Percentiles rank a stretch among this genome's conserved stretches.
These are phyloP conservation scores for Chelonoidis abingdonii DNA, from an alignment of 2,113 vertebrate genomes.

Conservation along the genomic window DNA sequence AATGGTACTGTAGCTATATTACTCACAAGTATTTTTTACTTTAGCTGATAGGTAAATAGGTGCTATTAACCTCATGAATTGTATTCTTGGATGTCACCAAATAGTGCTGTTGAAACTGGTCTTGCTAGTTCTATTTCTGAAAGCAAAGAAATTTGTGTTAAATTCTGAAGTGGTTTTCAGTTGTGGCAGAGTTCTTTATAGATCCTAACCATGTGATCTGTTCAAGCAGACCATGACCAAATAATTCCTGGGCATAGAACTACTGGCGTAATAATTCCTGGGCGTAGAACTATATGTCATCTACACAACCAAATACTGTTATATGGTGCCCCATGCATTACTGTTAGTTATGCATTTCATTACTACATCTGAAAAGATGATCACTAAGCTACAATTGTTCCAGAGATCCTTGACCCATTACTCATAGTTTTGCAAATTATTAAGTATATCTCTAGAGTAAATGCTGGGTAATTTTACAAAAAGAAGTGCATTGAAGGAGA, in stretches of 20 bases:
- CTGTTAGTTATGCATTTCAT: background rate
- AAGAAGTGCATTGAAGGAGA: background rate
- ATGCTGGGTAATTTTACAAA: background rate
- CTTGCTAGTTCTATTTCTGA: background rate
- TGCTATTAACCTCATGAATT: background rate
- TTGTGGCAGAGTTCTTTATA: background rate
- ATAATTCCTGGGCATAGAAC: background rate
- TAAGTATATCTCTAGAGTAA: background rate
- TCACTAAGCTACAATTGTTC: background rate
- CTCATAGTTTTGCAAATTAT: background rate
- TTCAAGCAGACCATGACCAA: background rate
- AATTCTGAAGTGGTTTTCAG: background rate
- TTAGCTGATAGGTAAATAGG: background rate
- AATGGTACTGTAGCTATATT: background rate
- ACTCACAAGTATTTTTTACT: background rate
- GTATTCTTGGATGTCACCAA: background rate
- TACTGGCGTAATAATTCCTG: background rate
- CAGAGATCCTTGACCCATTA: background rate
- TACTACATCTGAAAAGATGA: background rate
- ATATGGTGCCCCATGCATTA: background rate
- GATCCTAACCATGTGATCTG: background rate
- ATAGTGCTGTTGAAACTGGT: background rate
- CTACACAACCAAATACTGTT: background rate
- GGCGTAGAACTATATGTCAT: background rate
- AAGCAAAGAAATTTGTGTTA: background rate